These are phyloP conservation scores for Alcedo atthis DNA, from an alignment of 2,797 vertebrate species.

Conservation along the genomic window DNA sequence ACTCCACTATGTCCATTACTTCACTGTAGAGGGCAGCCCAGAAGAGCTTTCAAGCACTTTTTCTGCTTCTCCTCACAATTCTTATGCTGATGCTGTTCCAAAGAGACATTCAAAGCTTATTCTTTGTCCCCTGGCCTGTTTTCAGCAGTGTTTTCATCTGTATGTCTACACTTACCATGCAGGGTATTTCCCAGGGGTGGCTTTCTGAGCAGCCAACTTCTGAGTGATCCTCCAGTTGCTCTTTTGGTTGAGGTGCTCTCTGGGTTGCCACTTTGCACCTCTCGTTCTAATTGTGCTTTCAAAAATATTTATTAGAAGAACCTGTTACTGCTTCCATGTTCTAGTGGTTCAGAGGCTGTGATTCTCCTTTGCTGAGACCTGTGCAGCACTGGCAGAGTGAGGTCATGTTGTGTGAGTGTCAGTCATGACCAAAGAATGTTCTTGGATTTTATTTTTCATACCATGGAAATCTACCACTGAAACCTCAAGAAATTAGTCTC, in stretches of 20 bases:
- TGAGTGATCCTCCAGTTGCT: background rate
- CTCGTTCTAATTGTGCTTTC: background rate
- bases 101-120: background rate
- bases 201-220: background rate
- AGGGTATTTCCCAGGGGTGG: background rate
- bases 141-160: background rate
- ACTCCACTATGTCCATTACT: accelerated
- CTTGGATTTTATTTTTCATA: background rate
- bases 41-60: background rate
- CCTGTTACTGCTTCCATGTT: background rate
- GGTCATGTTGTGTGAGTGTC: background rate
- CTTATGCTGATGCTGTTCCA: background rate
- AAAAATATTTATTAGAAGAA: background rate
- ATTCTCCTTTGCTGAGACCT: background rate
- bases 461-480: background rate
- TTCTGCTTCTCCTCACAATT: background rate
- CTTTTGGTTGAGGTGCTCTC: background rate
- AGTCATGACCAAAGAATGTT: constrained; percentile 1
- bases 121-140: background rate
- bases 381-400: background rate
- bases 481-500: background rate
- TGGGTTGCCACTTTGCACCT: background rate
- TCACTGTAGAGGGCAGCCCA: background rate
- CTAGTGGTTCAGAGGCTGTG: background rate
- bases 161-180: background rate